These are phyloP conservation scores for Heterodera schachtii DNA, from an alignment of 1,140 invertebrate species.

Conservation along the genomic window DNA sequence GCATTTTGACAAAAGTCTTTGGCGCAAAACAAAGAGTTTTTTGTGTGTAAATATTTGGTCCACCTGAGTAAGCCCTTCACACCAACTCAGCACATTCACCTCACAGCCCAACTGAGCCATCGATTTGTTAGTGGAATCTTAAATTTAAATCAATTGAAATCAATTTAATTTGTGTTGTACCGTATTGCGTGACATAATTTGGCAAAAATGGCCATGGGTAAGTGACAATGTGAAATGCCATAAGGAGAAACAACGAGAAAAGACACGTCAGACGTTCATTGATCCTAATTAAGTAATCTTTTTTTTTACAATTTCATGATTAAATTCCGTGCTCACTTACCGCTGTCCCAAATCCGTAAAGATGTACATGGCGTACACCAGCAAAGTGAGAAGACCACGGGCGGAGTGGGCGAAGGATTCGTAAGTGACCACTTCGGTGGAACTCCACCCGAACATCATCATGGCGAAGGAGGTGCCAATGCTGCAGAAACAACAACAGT, in stretches of 20 bases:
- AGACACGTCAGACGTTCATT: slow-evolving; percentile 25
- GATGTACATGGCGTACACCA: slow-evolving; percentile 35
- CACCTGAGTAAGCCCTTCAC: slow-evolving; percentile 23
- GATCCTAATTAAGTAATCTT: slow-evolving; percentile 24
- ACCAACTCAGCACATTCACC: slow-evolving; percentile 23
- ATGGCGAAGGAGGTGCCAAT: slow-evolving; percentile 39
- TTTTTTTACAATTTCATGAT: too few relatives aligned
- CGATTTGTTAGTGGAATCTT: not conserved
- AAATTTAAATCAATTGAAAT: not conserved
- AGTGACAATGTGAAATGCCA: slow-evolving; percentile 42
- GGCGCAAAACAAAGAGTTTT: too few relatives aligned
- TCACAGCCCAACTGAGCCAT: slow-evolving; percentile 33
- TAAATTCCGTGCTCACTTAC: not conserved
- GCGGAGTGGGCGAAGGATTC: slow-evolving; percentile 30
- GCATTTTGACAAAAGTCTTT: too few relatives aligned
- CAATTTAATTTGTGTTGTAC: slow-evolving; percentile 4
- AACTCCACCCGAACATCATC: slow-evolving; percentile 38
- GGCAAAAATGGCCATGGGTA: slow-evolving; percentile 42
- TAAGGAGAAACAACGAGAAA: slow-evolving; percentile 19
- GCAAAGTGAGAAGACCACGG: slow-evolving; percentile 19
- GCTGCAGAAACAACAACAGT: slow-evolving; percentile 5
- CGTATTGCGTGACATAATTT: slow-evolving; percentile 19
- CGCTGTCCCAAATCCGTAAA: slow-evolving; percentile 34
- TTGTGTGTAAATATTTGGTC: not conserved
- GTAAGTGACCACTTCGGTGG: slow-evolving; percentile 28